Base-by-base conservation (phyloP, 2,888 invertebrate species). In the Lydus trimaculatus region DNA sequence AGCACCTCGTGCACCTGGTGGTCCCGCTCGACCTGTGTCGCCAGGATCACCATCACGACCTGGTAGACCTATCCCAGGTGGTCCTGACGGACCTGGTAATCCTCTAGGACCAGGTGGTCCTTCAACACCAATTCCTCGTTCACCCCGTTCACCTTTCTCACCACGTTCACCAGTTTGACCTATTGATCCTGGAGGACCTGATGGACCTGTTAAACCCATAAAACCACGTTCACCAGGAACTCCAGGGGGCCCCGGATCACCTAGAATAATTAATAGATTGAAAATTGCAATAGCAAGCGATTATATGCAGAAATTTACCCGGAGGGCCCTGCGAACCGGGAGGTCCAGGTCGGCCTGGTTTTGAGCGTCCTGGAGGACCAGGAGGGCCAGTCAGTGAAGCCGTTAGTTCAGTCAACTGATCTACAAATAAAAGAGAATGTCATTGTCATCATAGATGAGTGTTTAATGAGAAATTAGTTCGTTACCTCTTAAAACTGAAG, bases 21-120 rank as follows among this genome's bases (percentile, higher is more conserved):
- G 25, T 63, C 81, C 94, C 85, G 91, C 89, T 83, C 90, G 86
- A 61, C 94, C 95, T 6, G 91, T 85, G 76, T 92, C 92, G 9
- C 95, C 95, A 79, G 93, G 87, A 71, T 91, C 91, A 0, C 95
- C 95, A 48, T 89, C 87, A 80, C 92, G 87, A n/a, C 95, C 95
- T 20, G 89, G 88, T 31, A 87, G 71, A 23, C 91, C 91, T 70
- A 89, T 83, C 7, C 91, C 90, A 66, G 90, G 89, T 48, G 89
- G 87, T 3, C 95, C 95, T 9, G 90, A 87, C n/a, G 90, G 88
- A 91, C 93, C 93, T 84, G 89, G 88, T 65, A 86, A 78, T 58
- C 95, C 95, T 72, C 89, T 87, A 0, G 89, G 89, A 3, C 96
- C 95, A 64, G 89, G 87, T 0, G 90, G 89, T 0, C 95, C 95